Percentiles rank a stretch among this genome's conserved stretches.
These are phyloP conservation scores for Aleiodes sp. DNA, from an alignment of 1,140 invertebrate species.

Conservation along the genomic window DNA sequence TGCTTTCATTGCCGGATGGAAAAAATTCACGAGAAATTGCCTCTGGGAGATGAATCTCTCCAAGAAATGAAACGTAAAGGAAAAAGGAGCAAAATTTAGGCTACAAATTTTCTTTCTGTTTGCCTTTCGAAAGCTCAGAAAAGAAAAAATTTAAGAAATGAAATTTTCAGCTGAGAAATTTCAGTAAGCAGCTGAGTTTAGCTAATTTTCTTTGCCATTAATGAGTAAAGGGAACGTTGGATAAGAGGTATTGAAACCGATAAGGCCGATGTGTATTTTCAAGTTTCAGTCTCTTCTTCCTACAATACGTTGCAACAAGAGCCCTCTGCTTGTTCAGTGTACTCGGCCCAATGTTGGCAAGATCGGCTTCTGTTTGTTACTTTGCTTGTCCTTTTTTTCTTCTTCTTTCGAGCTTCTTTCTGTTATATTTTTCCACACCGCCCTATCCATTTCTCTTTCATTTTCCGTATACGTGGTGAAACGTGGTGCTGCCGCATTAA, in stretches of 20 bases:
- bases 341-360: neutral
- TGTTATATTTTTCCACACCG: neutral
- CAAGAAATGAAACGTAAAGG: too few relatives aligned
- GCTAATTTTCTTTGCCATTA: constrained; percentile 37
- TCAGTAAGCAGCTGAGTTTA: neutral
- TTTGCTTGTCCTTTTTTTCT: neutral
- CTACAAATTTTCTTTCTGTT: too few relatives aligned
- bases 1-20: too few relatives aligned
- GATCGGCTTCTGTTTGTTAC: neutral
- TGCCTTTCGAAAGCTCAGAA: too few relatives aligned
- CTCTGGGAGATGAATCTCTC: too few relatives aligned
- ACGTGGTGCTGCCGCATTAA: neutral
- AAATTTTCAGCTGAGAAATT: too few relatives aligned
- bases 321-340: neutral
- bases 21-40: too few relatives aligned
- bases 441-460: neutral
- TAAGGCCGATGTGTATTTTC: constrained; percentile 41
- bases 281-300: constrained; percentile 53
- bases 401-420: neutral
- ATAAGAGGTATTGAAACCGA: constrained; percentile 48
- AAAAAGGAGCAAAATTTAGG: too few relatives aligned
- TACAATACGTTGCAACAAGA: constrained; percentile 42
- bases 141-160: too few relatives aligned
- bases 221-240: neutral
- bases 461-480: neutral